Evolutionary conservation across 92 coral and sea anemone genomes (phyloP).

Genomic region (Parazoanthus darwini): DNA sequence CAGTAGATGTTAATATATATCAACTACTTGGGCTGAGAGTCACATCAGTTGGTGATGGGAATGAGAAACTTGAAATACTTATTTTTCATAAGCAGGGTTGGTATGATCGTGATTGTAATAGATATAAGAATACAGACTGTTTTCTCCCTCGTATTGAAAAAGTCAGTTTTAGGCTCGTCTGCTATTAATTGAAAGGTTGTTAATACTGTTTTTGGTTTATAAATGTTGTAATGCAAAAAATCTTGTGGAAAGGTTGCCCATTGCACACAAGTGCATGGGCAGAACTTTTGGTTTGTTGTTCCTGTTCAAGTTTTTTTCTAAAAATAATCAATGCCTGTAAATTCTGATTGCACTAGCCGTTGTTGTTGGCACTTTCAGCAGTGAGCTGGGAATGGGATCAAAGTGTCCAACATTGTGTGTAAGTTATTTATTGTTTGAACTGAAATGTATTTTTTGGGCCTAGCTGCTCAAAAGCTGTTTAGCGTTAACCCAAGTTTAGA

Average conservation of each 20-base stretch:
- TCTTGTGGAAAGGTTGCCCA: slow-evolving; percentile 4
- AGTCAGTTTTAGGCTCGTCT: slow-evolving; percentile 5
- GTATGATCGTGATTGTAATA: neutral
- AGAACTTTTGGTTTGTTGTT: slow-evolving; percentile 12
- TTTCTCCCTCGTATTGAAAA: neutral
- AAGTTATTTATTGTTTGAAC: neutral
- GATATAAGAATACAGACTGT: neutral
- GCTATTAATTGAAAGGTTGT: neutral
- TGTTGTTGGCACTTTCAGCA: slow-evolving; percentile 6
- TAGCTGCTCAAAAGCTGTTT: slow-evolving; percentile 3
- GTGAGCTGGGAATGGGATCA: slow-evolving; percentile 7
- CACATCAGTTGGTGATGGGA: too few species aligned
- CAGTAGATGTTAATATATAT: too few species aligned
- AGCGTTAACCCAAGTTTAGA: slow-evolving; percentile 1
- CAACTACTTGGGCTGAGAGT: too few species aligned
- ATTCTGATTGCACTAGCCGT: neutral
- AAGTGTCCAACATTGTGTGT: slow-evolving; percentile 11
- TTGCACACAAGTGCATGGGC: slow-evolving; percentile 17
- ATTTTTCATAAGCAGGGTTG: slow-evolving; percentile 6
- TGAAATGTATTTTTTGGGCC: slow-evolving; percentile 4
- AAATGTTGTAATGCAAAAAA: slow-evolving; percentile 9
- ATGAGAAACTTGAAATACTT: too few species aligned
- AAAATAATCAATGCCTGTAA: slow-evolving; percentile 1
- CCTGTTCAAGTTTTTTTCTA: neutral
- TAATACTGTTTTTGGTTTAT: neutral